Evolutionary conservation across 2,888 invertebrate genomes (phyloP).

Genomic region (Drosophila multiciliata): DNA sequence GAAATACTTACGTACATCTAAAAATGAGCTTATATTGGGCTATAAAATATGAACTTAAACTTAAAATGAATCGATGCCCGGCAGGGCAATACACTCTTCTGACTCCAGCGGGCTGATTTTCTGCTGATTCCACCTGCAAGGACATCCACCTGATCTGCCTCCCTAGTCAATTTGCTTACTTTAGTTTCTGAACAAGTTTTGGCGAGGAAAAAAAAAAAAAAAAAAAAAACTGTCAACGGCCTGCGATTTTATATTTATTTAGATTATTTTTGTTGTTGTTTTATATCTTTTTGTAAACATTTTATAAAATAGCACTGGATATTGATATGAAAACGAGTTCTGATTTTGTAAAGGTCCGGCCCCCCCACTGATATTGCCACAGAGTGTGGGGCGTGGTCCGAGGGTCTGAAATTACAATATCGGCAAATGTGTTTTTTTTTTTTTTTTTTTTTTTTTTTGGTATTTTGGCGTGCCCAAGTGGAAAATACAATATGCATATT

Average conservation of each 20-base stretch:
- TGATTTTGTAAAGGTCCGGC: constrained; percentile 35
- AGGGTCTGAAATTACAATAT: constrained; percentile 41
- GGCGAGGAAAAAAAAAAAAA: background rate
- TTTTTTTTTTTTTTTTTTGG: constrained; percentile 14
- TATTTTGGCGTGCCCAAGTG: constrained; percentile 6
- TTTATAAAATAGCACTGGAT: constrained; percentile 46
- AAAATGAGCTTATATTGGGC: background rate
- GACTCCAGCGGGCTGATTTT: background rate
- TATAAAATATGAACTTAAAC: background rate
- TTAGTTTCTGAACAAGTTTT: constrained; percentile 28
- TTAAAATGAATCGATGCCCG: background rate
- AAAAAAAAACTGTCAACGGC: constrained; percentile 59
- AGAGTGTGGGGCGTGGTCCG: constrained; percentile 24
- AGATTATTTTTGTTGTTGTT: constrained; percentile 20
- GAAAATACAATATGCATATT: constrained; percentile 38
- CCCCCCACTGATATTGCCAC: constrained; percentile 17
- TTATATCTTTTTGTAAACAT: constrained; percentile 37
- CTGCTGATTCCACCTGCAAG: constrained; percentile 59
- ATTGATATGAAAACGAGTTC: constrained; percentile 40
- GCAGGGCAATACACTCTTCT: too few relatives aligned
- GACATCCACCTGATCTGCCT: constrained; percentile 72
- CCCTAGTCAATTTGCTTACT: background rate
- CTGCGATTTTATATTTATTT: constrained; percentile 30
- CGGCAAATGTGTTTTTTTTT: constrained; percentile 8
- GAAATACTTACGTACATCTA: background rate